phyloP scores from a whole-genome alignment of 1,140 invertebrate genomes.

The Stegodyphus dumicola region DNA sequence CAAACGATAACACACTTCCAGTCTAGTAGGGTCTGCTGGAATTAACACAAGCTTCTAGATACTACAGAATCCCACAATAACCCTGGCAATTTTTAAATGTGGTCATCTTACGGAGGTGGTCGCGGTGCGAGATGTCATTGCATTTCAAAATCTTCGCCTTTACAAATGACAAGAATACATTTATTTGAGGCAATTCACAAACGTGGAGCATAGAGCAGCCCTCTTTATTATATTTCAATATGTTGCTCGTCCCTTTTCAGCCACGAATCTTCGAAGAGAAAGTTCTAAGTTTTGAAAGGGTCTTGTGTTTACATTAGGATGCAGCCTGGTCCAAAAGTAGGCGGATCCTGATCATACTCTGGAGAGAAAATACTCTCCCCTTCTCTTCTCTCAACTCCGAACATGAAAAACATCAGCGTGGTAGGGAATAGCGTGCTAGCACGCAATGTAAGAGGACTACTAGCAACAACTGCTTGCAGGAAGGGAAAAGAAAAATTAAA shows the following conservation, averaged over 20 bases:
- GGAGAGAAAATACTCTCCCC: background rate
- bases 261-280: background rate
- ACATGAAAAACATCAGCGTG: background rate
- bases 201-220: too few species aligned
- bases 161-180: too few species aligned
- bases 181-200: too few species aligned
- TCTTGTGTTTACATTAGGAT: slow-evolving; percentile 22
- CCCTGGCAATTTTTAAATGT: too few species aligned
- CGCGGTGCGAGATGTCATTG: too few species aligned
- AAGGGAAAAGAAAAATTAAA: background rate
- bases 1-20: too few species aligned
- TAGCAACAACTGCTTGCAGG: background rate
- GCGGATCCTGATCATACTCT: background rate
- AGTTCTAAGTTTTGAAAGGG: background rate
- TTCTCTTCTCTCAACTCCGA: background rate
- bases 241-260: slow-evolving; percentile 4
- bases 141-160: too few species aligned
- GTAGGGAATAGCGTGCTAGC: background rate
- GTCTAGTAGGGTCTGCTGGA: too few species aligned
- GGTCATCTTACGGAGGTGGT: too few species aligned
- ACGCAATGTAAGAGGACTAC: slow-evolving; percentile 1
- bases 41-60: too few species aligned
- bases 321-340: background rate
- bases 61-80: too few species aligned
- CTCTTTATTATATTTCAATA: background rate